Conservation (phyloP, 2,113 vertebrate species). For the Mola mola region DNA sequence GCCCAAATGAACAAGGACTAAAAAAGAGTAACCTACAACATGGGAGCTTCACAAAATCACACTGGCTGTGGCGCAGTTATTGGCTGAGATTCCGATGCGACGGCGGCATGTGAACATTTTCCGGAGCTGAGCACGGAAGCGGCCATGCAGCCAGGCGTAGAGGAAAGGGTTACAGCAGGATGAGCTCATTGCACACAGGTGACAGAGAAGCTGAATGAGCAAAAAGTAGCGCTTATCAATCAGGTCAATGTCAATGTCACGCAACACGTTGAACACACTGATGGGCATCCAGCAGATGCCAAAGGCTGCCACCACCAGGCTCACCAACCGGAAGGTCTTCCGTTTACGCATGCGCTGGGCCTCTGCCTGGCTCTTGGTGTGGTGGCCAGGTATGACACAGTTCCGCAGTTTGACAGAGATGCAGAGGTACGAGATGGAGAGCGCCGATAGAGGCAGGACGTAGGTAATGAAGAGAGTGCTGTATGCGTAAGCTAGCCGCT, state of each 20-base stretch:
- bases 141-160: conserved; percentile 89
- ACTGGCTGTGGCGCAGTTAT: too few relatives aligned
- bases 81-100: conserved; percentile 82
- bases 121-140: conserved; percentile 84
- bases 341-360: conserved; percentile 79
- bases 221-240: conserved; percentile 86
- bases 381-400: conserved; percentile 82
- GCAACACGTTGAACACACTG: conserved; percentile 84
- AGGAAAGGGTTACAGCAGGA: conserved; percentile 86
- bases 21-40: too few relatives aligned
- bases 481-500: conserved; percentile 80
- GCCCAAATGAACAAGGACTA: too few relatives aligned
- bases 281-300: conserved; percentile 82
- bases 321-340: conserved; percentile 85
- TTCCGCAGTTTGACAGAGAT: too few relatives aligned
- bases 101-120: conserved; percentile 83
- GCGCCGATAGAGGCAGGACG: conserved; percentile 74
- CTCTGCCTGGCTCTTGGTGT: conserved; percentile 83
- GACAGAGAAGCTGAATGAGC: conserved; percentile 85
- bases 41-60: too few relatives aligned
- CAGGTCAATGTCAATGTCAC: conserved; percentile 83
- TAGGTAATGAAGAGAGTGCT: conserved; percentile 83
- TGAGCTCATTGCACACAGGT: conserved; percentile 87
- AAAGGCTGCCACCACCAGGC: conserved; percentile 82
- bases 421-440: too few relatives aligned